Evolutionary conservation across 1,140 invertebrate species (phyloP).

Genomic region (Drosophila littoralis): DNA sequence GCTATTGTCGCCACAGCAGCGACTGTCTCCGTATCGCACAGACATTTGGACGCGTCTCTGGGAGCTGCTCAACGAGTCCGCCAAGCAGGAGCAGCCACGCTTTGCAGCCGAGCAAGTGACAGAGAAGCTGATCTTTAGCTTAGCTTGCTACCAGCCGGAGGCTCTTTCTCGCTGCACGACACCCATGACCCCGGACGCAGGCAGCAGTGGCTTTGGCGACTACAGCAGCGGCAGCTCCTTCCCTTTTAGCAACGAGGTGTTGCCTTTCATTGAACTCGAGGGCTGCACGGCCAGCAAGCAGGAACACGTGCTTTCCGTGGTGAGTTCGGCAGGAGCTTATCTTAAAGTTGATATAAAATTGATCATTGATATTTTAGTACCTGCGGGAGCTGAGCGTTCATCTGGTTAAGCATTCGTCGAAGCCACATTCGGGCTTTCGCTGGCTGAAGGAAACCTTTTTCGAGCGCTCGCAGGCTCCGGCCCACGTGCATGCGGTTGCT

Average conservation of each 20-base stretch:
- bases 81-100: constrained; percentile 86
- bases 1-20: constrained; percentile 91
- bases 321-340: constrained; percentile 76
- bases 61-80: constrained; percentile 87
- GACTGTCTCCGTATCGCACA: constrained; percentile 90
- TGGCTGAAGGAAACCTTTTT: constrained; percentile 84
- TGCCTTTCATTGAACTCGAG: constrained; percentile 93
- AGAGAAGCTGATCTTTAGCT: constrained; percentile 90
- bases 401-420: constrained; percentile 88
- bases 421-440: constrained; percentile 82
- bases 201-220: constrained; percentile 85
- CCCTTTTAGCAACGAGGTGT: constrained; percentile 85
- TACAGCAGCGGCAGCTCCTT: constrained; percentile 76
- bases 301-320: constrained; percentile 93
- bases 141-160: constrained; percentile 93
- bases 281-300: constrained; percentile 93
- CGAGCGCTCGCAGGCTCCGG: constrained; percentile 86
- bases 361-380: constrained; percentile 86
- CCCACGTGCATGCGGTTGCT: constrained; percentile 92
- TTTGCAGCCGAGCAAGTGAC: constrained; percentile 89
- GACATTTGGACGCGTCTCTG: constrained; percentile 93
- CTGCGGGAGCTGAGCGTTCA: constrained; percentile 92
- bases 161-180: constrained; percentile 92
- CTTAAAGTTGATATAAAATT: background rate
- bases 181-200: constrained; percentile 90